Evolutionary conservation across 2,888 invertebrate genomes (phyloP).

Genomic region (Phyto melanocephala): DNA sequence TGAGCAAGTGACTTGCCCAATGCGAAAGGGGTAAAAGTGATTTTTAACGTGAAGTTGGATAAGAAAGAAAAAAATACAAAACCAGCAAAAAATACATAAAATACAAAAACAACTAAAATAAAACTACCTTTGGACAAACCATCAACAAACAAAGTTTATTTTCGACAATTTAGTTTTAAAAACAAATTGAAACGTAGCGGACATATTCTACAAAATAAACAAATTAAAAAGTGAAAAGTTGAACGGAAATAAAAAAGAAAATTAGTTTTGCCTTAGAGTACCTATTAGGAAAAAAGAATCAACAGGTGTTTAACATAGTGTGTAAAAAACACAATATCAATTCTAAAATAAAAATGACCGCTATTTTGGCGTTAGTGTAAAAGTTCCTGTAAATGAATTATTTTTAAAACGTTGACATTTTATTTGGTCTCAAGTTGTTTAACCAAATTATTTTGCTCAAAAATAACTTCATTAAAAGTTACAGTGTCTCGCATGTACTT

Average conservation of each 20-base stretch:
- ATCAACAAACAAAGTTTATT: slow-evolving; percentile 53
- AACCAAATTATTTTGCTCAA: slow-evolving; percentile 6
- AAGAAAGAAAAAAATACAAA: slow-evolving; percentile 26
- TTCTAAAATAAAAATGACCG: neutral
- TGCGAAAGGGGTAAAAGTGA: no score
- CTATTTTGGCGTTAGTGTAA: neutral
- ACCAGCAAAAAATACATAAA: slow-evolving; percentile 27
- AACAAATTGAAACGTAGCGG: slow-evolving; percentile 57
- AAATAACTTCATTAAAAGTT: neutral
- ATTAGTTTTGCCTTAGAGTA: neutral
- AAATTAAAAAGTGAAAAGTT: neutral
- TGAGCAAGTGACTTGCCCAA: no score
- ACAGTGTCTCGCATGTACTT: neutral
- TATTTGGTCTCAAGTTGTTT: slow-evolving; percentile 1
- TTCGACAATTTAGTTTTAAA: slow-evolving; percentile 62
- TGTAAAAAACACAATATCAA: slow-evolving; percentile 14
- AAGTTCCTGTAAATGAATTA: slow-evolving; percentile 16
- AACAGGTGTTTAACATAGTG: slow-evolving; percentile 31
- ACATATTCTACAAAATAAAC: slow-evolving; percentile 39
- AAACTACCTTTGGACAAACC: slow-evolving; percentile 55
- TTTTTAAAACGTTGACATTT: slow-evolving; percentile 62
- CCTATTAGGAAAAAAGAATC: neutral
- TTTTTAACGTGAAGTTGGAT: slow-evolving; percentile 55
- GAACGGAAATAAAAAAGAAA: slow-evolving; percentile 19
- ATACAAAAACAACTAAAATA: slow-evolving; percentile 28